Evolutionary conservation across 2,888 invertebrate genomes (phyloP), one percentile per base, ranked within the genome.

Genomic region (Melinaea marsaeus): DNA sequence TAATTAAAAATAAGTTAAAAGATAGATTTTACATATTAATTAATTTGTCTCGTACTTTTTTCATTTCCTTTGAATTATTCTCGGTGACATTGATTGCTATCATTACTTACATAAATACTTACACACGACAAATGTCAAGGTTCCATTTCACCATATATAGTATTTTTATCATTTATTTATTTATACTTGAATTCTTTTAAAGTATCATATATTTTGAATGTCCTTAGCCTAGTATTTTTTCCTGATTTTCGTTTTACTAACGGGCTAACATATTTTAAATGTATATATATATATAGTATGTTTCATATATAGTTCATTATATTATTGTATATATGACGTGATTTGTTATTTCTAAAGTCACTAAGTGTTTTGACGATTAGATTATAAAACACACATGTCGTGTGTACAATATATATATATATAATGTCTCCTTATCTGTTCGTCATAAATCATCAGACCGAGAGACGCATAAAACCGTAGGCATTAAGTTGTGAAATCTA

Each of bases 1-100:
- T n/a, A 46, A 46, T 7, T 46, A 46, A 11, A 46, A 2, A 46
- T 46, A 46, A n/a, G 6, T 46, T n/a, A 46, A 13, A n/a, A n/a
- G 46, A n/a, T n/a, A 6, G 4, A 13, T 46, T 46, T n/a, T 46
- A 46, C 4, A 46, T 51, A 7, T 51, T 32, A 32, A 11, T 51
- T 32, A 7, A 11, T 11, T 4, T 32, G n/a, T 51, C 4, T 32
- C 11, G 9, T 51, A 32, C 51, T 51, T 32, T 51, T 51, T 58
- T 57, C 68, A n/a, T 35, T 65, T 69, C 65, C 65, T 63, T 66
- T 51, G 67, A 32, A 56, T 58, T 34, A 57, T 75, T 75, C 75
- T 69, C 63, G 68, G 75, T 75, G 74, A 62, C 67, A 9, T 58
- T 69, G 71, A 75, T 75, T 71, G 59, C 70, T 47, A 67, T 70